Evolutionary conservation across 30 jellyfish, hydroid and myxozoan genomes (phyloP), one percentile per base, ranked within the genome.

Genomic region (Aurelia sp.): DNA sequence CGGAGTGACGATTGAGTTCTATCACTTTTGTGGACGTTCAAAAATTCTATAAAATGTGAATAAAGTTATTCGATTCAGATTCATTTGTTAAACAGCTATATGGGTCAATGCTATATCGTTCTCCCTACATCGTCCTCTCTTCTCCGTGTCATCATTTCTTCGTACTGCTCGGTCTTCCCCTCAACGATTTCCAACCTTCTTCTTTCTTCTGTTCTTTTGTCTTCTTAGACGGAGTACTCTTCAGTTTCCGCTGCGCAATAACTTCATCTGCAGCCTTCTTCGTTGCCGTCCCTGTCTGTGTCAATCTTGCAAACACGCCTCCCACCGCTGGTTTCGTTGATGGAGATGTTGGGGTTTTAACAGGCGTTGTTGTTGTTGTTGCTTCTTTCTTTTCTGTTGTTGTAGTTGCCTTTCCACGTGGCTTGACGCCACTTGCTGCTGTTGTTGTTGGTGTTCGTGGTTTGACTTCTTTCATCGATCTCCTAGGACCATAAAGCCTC

Each of bases 281-380:
- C 62, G 96, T 91, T 15, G 98, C 96, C 0, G 98, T 91, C 17
- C 98, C 96, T 4, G 86, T 78, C 11, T 69, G 59, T 17, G 98
- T 77, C 31, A 85, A 64, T 33, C 96, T 67, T 27, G 90, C 96
- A 73, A 90, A 90, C 17, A 90, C 97, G 1, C 97, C 95, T 13
- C 93, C 97, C 0, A 73, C 77, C 11, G 81, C 61, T 44, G 93
- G 70, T 53, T 74, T 82, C 55, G 97, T 75, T 17, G 88, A 37
- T 20, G 95, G 88, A 31, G 88, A 17, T 6, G 94, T 35, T 6
- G 86, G 66, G 15, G 91, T 66, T 31, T 50, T 80, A 3, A 92
- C 50, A 11, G 84, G 84, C 16, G 91, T n/a, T 19, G 66, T 85
- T 6, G 64, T 73, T 18, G 35, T 62, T 57, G 73, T 27, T 57